Base-by-base conservation (phyloP, 1,140 invertebrate genomes). In the Leucophenga varia region DNA sequence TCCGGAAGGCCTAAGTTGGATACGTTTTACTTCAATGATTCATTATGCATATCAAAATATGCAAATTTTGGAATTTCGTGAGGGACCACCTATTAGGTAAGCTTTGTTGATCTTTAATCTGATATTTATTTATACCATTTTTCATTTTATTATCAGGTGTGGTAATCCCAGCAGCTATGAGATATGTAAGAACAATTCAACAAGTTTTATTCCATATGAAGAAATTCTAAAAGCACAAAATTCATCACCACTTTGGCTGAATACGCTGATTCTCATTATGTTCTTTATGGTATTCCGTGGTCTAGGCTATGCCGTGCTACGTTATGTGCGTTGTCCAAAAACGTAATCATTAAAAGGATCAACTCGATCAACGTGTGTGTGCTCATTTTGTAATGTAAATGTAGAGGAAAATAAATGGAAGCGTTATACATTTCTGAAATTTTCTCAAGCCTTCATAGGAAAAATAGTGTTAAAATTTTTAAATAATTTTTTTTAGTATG, bases 31-130 rank as follows among this genome's bases (percentile, higher is more conserved):
- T 36, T 85, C 84, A 28, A 86, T 93, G 82, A 86, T 91, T 12
- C 86, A 91, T 70, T 92, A 91, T 73, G 88, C 89, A 38, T 92
- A 88, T 72, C 86, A 90, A 68, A 90, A 90, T 69, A 90, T 91
- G 87, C 87, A 91, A 75, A 87, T 89, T 50, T 79, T 91, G 8
- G 89, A 93, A 70, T 91, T 91, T 67, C 80, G 81, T 47, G 81
- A 86, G 68, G 88, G 87, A 56, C 77, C 82, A 37, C 80, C 82
- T 30, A 84, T 91, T 38, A 70, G 70, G 87, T 91, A 80, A 82
- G 81, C 37, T 20, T 18, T 10, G 6, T 13, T 7, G 7, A 35
- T 6, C 13, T 21, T 16, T 19, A 21, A n/a, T n/a, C 3, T 9
- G 7, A 30, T 28, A 19, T n/a, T 19, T 22, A 9, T 35, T 28